Conservation (phyloP, 2,797 vertebrate genomes). For the Micrastur ruficollis region DNA sequence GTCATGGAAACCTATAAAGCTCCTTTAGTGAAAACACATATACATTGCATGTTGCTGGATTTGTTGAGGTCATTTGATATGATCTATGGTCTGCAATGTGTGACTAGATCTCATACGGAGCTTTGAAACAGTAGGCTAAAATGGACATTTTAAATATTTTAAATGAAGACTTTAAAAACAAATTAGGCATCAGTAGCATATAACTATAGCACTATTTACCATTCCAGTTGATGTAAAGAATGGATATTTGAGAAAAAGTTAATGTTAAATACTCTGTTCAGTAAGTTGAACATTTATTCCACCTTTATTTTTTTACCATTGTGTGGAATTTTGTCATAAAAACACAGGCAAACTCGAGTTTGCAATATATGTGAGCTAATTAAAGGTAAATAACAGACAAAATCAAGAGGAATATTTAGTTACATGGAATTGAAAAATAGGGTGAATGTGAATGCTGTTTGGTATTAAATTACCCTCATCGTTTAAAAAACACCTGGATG, state of each 20-base stretch:
- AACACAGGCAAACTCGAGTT: neutral
- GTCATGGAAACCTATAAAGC: slow-evolving; percentile 55
- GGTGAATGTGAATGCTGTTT: slow-evolving; percentile 33
- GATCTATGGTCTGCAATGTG: slow-evolving; percentile 34
- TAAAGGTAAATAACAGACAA: slow-evolving; percentile 66
- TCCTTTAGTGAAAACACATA: slow-evolving; percentile 17
- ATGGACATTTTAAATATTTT: neutral
- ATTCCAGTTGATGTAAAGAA: neutral
- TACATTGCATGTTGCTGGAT: slow-evolving; percentile 19
- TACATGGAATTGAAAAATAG: slow-evolving; percentile 45
- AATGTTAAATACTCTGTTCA: slow-evolving; percentile 11
- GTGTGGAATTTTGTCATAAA: slow-evolving; percentile 36
- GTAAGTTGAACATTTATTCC: neutral
- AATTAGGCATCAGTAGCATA: slow-evolving; percentile 43
- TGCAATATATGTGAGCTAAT: slow-evolving; percentile 38
- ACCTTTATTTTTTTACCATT: slow-evolving; percentile 13
- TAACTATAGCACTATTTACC: neutral
- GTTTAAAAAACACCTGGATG: slow-evolving; percentile 72
- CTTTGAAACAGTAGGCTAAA: slow-evolving; percentile 4
- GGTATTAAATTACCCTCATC: slow-evolving; percentile 56
- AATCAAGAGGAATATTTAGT: slow-evolving; percentile 41
- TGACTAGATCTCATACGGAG: neutral
- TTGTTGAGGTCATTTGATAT: slow-evolving; percentile 51
- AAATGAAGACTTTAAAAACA: slow-evolving; percentile 1
- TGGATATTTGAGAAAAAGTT: slow-evolving; percentile 17